Percentiles rank a stretch among this genome's conserved stretches.
phyloP scores from a whole-genome alignment of 2,888 invertebrate species.

The Thysanoteuthis rhombus region DNA sequence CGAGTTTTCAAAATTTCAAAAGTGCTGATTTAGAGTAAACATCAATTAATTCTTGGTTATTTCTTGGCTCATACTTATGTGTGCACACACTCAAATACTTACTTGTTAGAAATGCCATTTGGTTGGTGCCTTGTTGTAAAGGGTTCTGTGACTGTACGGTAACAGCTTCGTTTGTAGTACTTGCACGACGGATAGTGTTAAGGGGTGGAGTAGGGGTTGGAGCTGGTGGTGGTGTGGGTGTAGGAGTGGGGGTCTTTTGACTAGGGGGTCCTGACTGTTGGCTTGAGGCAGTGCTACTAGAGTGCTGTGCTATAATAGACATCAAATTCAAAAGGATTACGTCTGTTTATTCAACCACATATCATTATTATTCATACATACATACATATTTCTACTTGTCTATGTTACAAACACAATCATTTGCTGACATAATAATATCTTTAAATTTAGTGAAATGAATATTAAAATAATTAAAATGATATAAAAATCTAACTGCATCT shows the following conservation, averaged over 20 bases:
- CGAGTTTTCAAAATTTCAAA: too few species aligned
- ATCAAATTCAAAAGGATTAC: neutral
- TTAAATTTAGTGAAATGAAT: too few species aligned
- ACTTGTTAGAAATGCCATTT: slow-evolving; percentile 35
- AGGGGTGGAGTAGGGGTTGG: slow-evolving; percentile 45
- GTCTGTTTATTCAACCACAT: too few species aligned
- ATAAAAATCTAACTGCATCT: too few species aligned
- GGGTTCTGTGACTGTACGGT: slow-evolving; percentile 30
- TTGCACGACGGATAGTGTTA: slow-evolving; percentile 34
- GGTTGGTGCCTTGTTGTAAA: slow-evolving; percentile 30
- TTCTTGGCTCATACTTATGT: neutral
- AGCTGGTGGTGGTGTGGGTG: slow-evolving; percentile 41
- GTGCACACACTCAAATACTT: neutral
- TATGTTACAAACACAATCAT: too few species aligned
- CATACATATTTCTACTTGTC: too few species aligned
- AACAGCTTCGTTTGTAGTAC: slow-evolving; percentile 36
- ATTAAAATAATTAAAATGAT: too few species aligned
- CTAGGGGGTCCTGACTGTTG: slow-evolving; percentile 34
- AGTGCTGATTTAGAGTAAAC: too few species aligned
- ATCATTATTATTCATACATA: too few species aligned
- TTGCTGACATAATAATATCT: too few species aligned
- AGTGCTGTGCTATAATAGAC: slow-evolving; percentile 29
- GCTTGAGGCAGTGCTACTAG: slow-evolving; percentile 17
- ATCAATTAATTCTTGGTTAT: neutral
- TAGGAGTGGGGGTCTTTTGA: slow-evolving; percentile 37